phyloP scores from a whole-genome alignment of 2,888 invertebrate species.

The Drosophila basisetae region DNA sequence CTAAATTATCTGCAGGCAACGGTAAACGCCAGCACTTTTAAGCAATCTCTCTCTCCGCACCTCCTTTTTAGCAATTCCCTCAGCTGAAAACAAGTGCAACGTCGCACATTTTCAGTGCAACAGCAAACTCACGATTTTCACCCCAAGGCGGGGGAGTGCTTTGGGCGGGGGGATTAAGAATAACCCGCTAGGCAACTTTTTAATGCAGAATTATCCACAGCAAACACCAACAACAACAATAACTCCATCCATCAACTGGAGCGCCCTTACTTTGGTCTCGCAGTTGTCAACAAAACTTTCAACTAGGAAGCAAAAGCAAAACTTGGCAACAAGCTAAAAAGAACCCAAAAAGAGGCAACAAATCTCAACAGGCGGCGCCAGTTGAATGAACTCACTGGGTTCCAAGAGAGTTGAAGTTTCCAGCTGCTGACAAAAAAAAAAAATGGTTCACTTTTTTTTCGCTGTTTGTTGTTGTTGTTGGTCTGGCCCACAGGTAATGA shows the following conservation, averaged over 20 bases:
- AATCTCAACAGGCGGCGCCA: constrained; percentile 73
- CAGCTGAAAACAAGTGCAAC: constrained; percentile 71
- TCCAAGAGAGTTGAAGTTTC: constrained; percentile 43
- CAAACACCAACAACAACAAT: constrained; percentile 23
- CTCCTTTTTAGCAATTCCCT: constrained; percentile 44
- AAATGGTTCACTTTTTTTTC: constrained; percentile 53
- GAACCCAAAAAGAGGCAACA: constrained; percentile 37
- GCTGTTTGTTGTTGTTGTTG: constrained; percentile 35
- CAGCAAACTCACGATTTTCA: constrained; percentile 73
- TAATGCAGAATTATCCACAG: constrained; percentile 72
- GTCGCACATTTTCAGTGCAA: constrained; percentile 72
- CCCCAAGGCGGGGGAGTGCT: constrained; percentile 51
- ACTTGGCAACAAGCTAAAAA: constrained; percentile 16
- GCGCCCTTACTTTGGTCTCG: constrained; percentile 66
- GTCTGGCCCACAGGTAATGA: constrained; percentile 69
- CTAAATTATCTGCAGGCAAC: constrained; percentile 71
- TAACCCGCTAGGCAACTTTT: constrained; percentile 65
- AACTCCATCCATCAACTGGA: constrained; percentile 74
- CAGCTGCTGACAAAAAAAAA: constrained; percentile 61
- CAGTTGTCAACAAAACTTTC: constrained; percentile 63
- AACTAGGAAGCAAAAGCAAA: constrained; percentile 57
- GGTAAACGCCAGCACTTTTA: constrained; percentile 48
- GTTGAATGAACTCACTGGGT: constrained; percentile 70
- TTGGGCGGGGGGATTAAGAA: constrained; percentile 4
- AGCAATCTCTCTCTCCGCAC: constrained; percentile 27